Conservation (phyloP, 2,113 vertebrate species). For the crab-eating macaque (Macaca fascicularis) region DNA sequence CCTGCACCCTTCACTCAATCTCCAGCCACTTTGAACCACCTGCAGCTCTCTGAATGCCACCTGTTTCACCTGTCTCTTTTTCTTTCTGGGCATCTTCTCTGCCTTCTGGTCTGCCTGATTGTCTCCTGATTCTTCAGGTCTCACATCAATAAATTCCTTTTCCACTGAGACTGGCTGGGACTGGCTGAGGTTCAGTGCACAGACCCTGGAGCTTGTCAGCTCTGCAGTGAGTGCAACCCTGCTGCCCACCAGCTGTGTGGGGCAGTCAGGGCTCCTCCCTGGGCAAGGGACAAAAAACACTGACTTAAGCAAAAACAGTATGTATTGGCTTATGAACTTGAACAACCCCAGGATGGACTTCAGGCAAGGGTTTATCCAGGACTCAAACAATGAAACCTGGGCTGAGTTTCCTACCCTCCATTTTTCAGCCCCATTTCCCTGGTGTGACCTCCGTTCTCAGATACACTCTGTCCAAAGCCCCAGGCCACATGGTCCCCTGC, state of each 20-base stretch:
- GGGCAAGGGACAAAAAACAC: not conserved
- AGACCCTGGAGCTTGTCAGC: not conserved
- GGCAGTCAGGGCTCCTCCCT: not conserved
- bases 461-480: not conserved
- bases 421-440: not conserved
- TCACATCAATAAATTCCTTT: not conserved
- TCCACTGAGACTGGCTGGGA: not conserved
- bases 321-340: not conserved
- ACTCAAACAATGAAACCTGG: fast-evolving
- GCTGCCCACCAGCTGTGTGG: not conserved
- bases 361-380: not conserved
- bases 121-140: too few relatives aligned
- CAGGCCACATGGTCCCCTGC: fast-evolving
- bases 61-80: not conserved
- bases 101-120: too few relatives aligned
- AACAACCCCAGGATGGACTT: not conserved
- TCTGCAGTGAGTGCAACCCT: fast-evolving
- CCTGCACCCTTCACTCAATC: not conserved
- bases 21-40: fast-evolving
- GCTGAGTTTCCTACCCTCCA: not conserved
- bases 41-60: not conserved
- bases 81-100: not conserved
- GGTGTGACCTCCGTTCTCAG: not conserved
- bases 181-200: not conserved
- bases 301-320: not conserved